A percentile compares a stretch with the other conserved stretches of the same genome.
Conservation (phyloP, 1,140 invertebrate genomes). For the Dryas iulia region DNA sequence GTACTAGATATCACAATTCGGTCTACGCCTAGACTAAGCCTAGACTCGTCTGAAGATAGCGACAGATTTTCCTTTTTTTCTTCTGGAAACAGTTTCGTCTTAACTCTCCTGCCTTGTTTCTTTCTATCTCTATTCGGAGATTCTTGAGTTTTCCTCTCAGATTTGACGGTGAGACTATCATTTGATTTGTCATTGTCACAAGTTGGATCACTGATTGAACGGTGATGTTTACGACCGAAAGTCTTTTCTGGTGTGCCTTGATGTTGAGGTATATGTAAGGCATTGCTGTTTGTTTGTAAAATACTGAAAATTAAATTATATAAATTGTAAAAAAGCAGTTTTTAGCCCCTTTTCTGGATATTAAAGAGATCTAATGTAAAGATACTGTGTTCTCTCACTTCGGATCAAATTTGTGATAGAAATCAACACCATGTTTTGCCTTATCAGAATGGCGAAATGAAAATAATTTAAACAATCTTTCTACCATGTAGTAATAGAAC, state of each 20-base stretch:
- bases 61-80: slow-evolving; percentile 52
- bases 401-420: too few relatives aligned
- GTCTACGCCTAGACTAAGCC: slow-evolving; percentile 55
- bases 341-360: too few relatives aligned
- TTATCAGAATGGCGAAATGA: background rate
- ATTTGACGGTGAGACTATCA: slow-evolving; percentile 52
- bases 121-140: slow-evolving; percentile 61
- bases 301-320: slow-evolving; percentile 41
- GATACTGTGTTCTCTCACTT: too few relatives aligned
- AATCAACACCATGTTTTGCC: background rate
- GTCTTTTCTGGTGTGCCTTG: slow-evolving; percentile 62
- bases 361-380: too few relatives aligned
- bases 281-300: slow-evolving; percentile 61
- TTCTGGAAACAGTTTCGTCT: slow-evolving; percentile 66
- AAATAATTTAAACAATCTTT: background rate
- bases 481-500: too few relatives aligned
- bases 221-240: slow-evolving; percentile 51
- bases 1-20: slow-evolving; percentile 58
- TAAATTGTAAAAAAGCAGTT: background rate
- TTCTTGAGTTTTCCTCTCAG: slow-evolving; percentile 55
- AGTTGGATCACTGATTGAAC: slow-evolving; percentile 68
- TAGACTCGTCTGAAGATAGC: slow-evolving; percentile 63
- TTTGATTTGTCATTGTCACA: slow-evolving; percentile 56
- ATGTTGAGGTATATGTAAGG: slow-evolving; percentile 53
- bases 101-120: slow-evolving; percentile 53